Evolutionary conservation across 2,888 invertebrate genomes (phyloP).

Genomic region (Ormyrus rosae): DNA sequence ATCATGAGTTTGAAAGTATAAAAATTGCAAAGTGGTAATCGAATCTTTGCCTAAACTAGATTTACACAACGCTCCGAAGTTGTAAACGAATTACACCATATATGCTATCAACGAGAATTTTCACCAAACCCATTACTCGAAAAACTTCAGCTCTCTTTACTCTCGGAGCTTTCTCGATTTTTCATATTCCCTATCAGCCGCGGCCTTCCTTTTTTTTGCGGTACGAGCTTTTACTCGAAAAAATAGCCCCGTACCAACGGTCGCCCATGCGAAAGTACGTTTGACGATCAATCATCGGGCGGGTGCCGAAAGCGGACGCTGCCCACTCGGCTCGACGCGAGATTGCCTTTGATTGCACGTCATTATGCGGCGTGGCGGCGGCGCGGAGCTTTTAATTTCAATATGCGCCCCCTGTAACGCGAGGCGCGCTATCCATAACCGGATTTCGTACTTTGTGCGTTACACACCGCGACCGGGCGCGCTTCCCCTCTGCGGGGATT

Average conservation of each 20-base stretch:
- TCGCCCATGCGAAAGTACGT: neutral
- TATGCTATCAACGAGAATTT: too few relatives aligned
- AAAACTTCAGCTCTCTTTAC: too few relatives aligned
- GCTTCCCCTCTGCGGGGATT: neutral
- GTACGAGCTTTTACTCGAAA: neutral
- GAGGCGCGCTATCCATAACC: conserved; percentile 39
- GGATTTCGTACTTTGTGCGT: conserved; percentile 35
- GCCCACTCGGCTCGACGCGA: neutral
- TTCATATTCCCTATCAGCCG: conserved; percentile 16
- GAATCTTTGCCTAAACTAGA: too few relatives aligned
- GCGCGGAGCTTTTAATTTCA: conserved; percentile 52
- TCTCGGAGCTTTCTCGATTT: neutral
- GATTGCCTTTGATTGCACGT: conserved; percentile 54
- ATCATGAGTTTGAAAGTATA: too few relatives aligned
- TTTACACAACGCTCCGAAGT: too few relatives aligned
- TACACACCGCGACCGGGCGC: neutral
- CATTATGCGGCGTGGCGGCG: conserved; percentile 39
- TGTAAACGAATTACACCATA: too few relatives aligned
- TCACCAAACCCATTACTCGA: too few relatives aligned
- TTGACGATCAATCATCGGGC: conserved; percentile 52
- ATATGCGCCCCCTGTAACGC: conserved; percentile 31
- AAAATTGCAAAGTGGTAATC: too few relatives aligned
- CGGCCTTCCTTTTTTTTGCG: conserved; percentile 23
- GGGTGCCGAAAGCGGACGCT: conserved; percentile 12
- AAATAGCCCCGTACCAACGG: conserved; percentile 4